Evolutionary conservation across 1,140 invertebrate species (phyloP).

Genomic region (Ceratina australensis): DNA sequence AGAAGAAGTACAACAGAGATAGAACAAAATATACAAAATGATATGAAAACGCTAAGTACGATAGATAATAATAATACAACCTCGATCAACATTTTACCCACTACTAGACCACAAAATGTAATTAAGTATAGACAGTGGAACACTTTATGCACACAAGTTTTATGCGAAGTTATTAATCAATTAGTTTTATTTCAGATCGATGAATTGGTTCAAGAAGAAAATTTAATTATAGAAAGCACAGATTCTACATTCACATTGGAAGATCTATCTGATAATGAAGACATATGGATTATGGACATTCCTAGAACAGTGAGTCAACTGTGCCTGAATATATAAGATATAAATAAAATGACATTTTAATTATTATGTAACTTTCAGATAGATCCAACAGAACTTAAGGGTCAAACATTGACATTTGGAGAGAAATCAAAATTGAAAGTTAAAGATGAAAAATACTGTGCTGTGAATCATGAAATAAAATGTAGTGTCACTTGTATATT

Average conservation of each 20-base stretch:
- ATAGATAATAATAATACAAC: background rate
- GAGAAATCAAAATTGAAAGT: slow-evolving; percentile 69
- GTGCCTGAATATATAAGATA: background rate
- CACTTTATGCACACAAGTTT: background rate
- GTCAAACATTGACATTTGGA: slow-evolving; percentile 61
- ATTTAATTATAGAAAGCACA: slow-evolving; percentile 39
- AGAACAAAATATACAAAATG: background rate
- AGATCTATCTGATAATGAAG: slow-evolving; percentile 66
- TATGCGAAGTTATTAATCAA: background rate
- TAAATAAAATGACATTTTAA: background rate
- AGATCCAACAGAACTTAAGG: slow-evolving; percentile 61
- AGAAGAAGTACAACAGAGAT: background rate
- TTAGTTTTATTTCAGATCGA: slow-evolving; percentile 56
- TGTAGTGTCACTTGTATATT: slow-evolving; percentile 65
- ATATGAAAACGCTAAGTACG: background rate
- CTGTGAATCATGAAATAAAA: slow-evolving; percentile 43
- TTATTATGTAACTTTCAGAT: slow-evolving; percentile 48
- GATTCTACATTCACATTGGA: slow-evolving; percentile 58
- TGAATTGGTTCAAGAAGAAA: slow-evolving; percentile 58
- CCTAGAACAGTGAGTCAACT: slow-evolving; percentile 62
- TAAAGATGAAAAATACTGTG: slow-evolving; percentile 62
- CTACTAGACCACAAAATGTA: slow-evolving; percentile 60
- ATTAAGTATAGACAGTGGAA: slow-evolving; percentile 17
- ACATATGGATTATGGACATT: slow-evolving; percentile 70
- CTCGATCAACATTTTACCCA: background rate